Evolutionary conservation across 2,888 invertebrate species (phyloP), one percentile per base, ranked within the genome.

Genomic region (Ophion slaviceki): DNA sequence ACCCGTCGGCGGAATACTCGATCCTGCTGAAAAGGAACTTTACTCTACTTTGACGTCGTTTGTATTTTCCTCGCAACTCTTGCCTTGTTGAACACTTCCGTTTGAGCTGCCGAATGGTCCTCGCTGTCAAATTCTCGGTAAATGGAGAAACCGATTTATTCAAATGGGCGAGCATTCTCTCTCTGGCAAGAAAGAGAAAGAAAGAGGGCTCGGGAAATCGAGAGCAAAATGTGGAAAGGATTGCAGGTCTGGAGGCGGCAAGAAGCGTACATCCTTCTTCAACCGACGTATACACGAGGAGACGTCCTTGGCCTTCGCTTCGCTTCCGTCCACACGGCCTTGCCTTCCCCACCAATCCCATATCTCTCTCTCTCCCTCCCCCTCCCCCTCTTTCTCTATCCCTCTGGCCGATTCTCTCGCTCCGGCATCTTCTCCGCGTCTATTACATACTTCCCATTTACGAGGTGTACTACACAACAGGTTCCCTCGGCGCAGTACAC

Each of bases 271-370:
- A 83, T 83, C 78, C 83, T 83, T 74, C 83, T 83, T 62, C 47
- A 68, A 68, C 66, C 78, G 83, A 68, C 67, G 24, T 77, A 59
- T 68, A 67, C 67, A 40, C 59, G 77, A 67, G 53, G 82, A 74
- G 68, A 74, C 83, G 83, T 83, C 83, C 83, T 83, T 83, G 83
- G 83, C 83, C 83, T 83, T 79, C 83, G 83, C 83, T 83, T 83
- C 72, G 83, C 83, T 83, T 79, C 79, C 78, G 83, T 79, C 83
- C 53, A 53, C 74, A 83, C 79, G 83, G 78, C 83, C 83, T 83
- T 83, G 83, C 68, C 74, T 79, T 76, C 32, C 64, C 64, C 64
- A 28, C 64, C 32, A n/a, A 14, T 14, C 17, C 53, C 17, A 3
- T 4, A 17, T 53, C 53, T 53, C 53, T 53, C 53, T 53, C 14